A percentile compares a stretch with the other conserved stretches of the same genome.
Conservation (phyloP, 2,888 invertebrate species). For the Cheilosia grossa region DNA sequence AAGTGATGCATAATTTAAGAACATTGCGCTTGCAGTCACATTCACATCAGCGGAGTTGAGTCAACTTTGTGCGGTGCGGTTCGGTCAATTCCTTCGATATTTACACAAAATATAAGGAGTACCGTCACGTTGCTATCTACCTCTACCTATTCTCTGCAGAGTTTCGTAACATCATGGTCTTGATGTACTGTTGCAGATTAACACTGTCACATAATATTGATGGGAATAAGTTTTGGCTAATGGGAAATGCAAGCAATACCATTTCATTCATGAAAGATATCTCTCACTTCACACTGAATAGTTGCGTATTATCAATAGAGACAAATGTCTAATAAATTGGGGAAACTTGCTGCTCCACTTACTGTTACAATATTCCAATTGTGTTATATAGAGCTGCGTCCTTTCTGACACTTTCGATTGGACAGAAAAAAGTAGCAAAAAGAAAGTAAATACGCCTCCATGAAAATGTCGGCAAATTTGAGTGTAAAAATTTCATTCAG, state of each 20-base stretch:
- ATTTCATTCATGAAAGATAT: neutral
- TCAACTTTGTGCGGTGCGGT: constrained; percentile 55
- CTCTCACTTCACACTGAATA: neutral
- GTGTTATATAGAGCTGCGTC: no score
- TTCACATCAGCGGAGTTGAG: constrained; percentile 38
- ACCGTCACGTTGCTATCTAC: neutral
- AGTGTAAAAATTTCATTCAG: no score
- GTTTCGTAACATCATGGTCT: constrained; percentile 14
- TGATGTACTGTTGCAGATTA: constrained; percentile 50
- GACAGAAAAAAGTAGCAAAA: no score
- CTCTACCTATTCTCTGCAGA: neutral
- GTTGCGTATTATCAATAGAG: no score
- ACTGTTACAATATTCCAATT: no score
- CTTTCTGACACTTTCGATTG: no score
- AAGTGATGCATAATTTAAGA: constrained; percentile 76
- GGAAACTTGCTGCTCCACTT: no score
- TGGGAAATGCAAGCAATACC: neutral
- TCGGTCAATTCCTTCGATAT: constrained; percentile 54
- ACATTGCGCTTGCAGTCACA: constrained; percentile 49
- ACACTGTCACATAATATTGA: constrained; percentile 20
- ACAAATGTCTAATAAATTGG: no score
- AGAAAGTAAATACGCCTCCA: no score
- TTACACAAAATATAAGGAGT: constrained; percentile 41
- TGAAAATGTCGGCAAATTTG: no score
- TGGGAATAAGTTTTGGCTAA: neutral